Percentiles rank a stretch among this genome's conserved stretches.
Evolutionary conservation across 2,113 vertebrate genomes (phyloP).

Genomic region (Dicerorhinus sumatrensis): DNA sequence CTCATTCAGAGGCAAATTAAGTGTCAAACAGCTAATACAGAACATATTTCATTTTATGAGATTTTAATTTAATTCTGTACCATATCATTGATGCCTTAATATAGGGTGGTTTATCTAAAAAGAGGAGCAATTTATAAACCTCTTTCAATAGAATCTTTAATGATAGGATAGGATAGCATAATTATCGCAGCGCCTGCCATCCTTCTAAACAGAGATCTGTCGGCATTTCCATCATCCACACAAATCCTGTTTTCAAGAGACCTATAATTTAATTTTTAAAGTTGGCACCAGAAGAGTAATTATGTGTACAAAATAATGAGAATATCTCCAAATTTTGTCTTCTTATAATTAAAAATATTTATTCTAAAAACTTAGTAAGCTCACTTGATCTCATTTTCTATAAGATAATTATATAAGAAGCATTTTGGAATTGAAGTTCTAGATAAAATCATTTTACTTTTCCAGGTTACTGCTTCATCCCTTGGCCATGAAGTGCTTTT

Average conservation of each 20-base stretch:
- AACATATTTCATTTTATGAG: conserved; percentile 99
- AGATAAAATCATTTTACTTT: conserved; percentile 4
- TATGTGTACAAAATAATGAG: conserved; percentile 77
- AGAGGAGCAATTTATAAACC: conserved; percentile 96
- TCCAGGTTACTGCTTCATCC: background rate
- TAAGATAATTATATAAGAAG: background rate
- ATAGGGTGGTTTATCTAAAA: conserved; percentile 92
- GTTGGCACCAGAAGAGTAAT: conserved; percentile 81
- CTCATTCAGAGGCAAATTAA: conserved; percentile 99
- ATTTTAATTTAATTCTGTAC: conserved; percentile 99
- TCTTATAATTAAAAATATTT: conserved; percentile 69
- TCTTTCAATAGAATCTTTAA: conserved; percentile 96
- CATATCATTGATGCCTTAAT: conserved; percentile 93
- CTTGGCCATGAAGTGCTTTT: background rate
- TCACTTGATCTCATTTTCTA: conserved; percentile 48
- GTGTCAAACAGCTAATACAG: conserved; percentile 99
- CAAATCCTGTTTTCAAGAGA: conserved; percentile 75
- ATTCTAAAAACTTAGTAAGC: conserved; percentile 2
- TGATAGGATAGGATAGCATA: conserved; percentile 93
- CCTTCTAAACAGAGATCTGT: conserved; percentile 81
- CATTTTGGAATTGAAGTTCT: conserved; percentile 23
- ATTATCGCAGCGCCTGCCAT: conserved; percentile 85
- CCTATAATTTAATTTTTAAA: conserved; percentile 81
- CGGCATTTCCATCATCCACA: conserved; percentile 84
- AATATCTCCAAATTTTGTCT: background rate